Conservation (phyloP, 1,140 invertebrate genomes). For the Campoletis sonorensis region DNA sequence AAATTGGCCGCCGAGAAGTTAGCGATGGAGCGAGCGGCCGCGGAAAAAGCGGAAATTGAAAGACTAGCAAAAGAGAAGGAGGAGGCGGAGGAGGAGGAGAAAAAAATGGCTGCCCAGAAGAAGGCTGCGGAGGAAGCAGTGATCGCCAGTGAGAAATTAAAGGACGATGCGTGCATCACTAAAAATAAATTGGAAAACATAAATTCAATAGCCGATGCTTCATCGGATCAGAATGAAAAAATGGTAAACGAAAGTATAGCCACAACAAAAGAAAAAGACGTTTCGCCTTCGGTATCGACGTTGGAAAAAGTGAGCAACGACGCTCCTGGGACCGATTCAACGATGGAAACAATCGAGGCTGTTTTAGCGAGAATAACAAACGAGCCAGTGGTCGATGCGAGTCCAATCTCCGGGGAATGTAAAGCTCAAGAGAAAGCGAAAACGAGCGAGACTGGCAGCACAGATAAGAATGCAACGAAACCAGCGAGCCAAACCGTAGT, state of each 20-base stretch:
- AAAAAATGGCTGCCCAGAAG: background rate
- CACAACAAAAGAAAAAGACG: background rate
- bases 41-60: no score
- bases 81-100: background rate
- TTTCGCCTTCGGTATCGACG: background rate
- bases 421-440: background rate
- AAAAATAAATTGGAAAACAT: background rate
- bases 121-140: background rate
- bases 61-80: no score
- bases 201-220: background rate
- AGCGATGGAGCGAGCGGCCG: no score
- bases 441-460: background rate
- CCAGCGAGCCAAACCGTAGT: conserved; percentile 50
- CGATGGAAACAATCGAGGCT: conserved; percentile 18
- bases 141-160: background rate
- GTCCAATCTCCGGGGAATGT: background rate
- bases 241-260: background rate
- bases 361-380: conserved; percentile 16
- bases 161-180: background rate
- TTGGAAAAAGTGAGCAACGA: background rate
- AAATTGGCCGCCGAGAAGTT: background rate
- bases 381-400: conserved; percentile 62
- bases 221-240: conserved; percentile 2
- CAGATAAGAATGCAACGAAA: conserved; percentile 6
- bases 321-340: background rate